Base-by-base conservation (phyloP, 2,888 invertebrate genomes). In the Agriotes lineatus region DNA sequence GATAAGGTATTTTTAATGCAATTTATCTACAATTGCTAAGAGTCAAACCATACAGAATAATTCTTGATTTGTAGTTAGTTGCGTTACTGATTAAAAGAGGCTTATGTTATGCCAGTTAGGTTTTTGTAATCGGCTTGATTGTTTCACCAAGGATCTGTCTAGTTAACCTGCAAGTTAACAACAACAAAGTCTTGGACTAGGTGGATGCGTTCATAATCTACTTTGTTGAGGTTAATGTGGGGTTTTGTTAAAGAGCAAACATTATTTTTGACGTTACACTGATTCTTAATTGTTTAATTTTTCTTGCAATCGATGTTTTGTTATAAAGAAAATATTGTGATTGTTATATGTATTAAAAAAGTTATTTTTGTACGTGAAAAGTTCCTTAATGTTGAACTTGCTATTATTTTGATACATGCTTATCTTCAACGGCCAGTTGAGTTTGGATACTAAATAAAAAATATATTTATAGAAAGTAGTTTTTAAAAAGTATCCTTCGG, bases 361-460 rank as follows among this genome's bases (percentile, higher is more conserved):
- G 16, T 50, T 67, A 67, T 67, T 67, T 67, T 67, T 67, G 30
- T 67, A 67, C n/a, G 33, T 33, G 44, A 59, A 39, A 7, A 54
- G 45, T 67, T 54, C 56, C 60, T 60, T 45, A 58, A 50, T 30
- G 22, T 59, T 18, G 35, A 60, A 52, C 60, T 58, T 25, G n/a
- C 37, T 33, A 42, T 48, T 66, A 18, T 50, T 59, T 35, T 35
- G 14, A 61, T 50, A 25, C 14, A 42, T n/a, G n/a, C n/a, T n/a
- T n/a, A 39, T 62, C 18, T 37, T 37, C 19, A 42, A 48, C 35
- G 62, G 62, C 62, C 62, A 62, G 62, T 62, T 33, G 22, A 59
- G 30, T 25, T 22, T 22, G 19, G 16, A 59, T 59, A 19, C 39
- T 22, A 33, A 45, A 45, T 45, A 18, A 18, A 18, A 48, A 60